Evolutionary conservation across 2,797 vertebrate genomes (phyloP).

Genomic region (Dallia pectoralis): DNA sequence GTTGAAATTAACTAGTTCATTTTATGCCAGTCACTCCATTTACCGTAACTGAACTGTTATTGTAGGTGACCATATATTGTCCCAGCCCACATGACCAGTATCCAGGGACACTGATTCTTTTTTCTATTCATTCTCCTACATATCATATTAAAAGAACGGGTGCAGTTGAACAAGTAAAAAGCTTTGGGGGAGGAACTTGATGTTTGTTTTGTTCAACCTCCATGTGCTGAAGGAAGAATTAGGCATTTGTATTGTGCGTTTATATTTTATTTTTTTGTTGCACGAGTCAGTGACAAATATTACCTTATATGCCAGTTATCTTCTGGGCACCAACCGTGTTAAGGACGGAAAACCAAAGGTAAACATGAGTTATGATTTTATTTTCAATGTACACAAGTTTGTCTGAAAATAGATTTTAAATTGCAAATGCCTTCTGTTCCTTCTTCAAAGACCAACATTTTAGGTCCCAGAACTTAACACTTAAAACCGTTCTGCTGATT

Average conservation of each 20-base stretch:
- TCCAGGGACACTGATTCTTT: too few species aligned
- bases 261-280: background rate
- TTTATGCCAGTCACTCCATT: too few species aligned
- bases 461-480: background rate
- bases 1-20: too few species aligned
- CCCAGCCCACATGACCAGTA: too few species aligned
- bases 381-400: background rate
- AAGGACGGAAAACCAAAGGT: background rate
- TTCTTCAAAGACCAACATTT: background rate
- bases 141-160: background rate
- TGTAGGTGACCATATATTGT: too few species aligned
- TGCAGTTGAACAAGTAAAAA: background rate
- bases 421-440: background rate
- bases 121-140: too few species aligned
- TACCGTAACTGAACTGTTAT: too few species aligned
- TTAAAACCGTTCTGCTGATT: background rate
- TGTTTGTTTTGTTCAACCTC: background rate
- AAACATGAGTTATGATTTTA: background rate
- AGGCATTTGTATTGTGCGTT: background rate
- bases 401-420: conserved; percentile 46
- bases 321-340: background rate
- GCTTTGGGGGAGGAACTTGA: background rate
- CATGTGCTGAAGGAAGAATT: background rate
- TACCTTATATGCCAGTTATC: background rate
- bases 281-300: background rate